Evolutionary conservation across 2,888 invertebrate genomes (phyloP), one percentile per base, ranked within the genome.

Genomic region (Chaetogeoica ovagalla): DNA sequence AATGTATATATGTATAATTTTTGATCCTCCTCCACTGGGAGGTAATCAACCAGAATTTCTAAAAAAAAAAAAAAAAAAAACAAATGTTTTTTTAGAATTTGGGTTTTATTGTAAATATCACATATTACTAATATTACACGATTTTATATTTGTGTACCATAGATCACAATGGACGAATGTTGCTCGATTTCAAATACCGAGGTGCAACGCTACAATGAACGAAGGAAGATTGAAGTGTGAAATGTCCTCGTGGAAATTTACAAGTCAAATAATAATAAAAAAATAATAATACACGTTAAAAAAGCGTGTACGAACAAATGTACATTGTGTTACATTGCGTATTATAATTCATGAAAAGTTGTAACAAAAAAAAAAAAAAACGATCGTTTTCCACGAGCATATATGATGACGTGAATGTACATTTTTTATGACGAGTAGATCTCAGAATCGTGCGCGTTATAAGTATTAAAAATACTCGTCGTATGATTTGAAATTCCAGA

Each of bases 251-350:
- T 30, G 11, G 11, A 30, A 52, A 69, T 69, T 69, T 69, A 69
- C 52, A 69, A 55, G 30, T 69, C n/a, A 69, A 69, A 48, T n/a
- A n/a, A n/a, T n/a, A 69, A n/a, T 23, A 68, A 48, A 52, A 52
- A n/a, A n/a, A n/a, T n/a, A n/a, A n/a, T 13, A 13, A 68, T 39
- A 68, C 30, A 48, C 30, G 52, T 21, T 9, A 68, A 15, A 17
- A 23, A 15, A 8, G 17, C 3, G 13, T 8, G 17, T 21, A 23
- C 19, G 6, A 69, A 37, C 62, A 19, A 48, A 48, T 13, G 3
- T 13, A 3, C 3, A 48, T 13, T 48, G 48, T 15, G 48, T 48
- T 48, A 13, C 11, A 48, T 43, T 43, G 4, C 6, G 6, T 11
- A 11, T 48, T 48, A 15, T 48, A 13, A 48, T 48, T 48, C 48